These are phyloP conservation scores for Celastrina argiolus DNA, from an alignment of 2,888 invertebrate genomes.

Conservation along the genomic window DNA sequence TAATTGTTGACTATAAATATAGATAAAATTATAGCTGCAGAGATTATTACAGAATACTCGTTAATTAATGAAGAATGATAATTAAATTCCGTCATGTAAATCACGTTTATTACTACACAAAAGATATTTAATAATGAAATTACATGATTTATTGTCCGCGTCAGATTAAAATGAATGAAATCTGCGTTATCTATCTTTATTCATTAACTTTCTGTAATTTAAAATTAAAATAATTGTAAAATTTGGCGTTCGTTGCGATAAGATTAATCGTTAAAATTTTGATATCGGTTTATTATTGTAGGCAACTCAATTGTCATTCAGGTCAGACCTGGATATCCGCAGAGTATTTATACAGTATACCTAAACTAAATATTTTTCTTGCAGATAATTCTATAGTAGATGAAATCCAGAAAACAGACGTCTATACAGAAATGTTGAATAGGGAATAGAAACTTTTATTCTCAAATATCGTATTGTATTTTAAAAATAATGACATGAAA, in stretches of 20 bases:
- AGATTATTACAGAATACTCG: not conserved
- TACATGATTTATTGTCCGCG: conserved; percentile 31
- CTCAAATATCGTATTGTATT: not conserved
- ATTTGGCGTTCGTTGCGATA: not conserved
- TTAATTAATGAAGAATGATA: conserved; percentile 17
- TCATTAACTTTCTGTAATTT: conserved; percentile 23
- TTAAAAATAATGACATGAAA: not conserved
- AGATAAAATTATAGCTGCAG: not conserved
- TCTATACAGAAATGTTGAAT: not conserved
- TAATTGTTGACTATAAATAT: not conserved
- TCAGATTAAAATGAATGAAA: conserved; percentile 30
- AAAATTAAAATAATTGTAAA: conserved; percentile 18
- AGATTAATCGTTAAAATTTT: conserved; percentile 10
- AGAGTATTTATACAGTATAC: too few species aligned
- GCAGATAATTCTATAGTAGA: too few species aligned
- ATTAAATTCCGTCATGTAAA: conserved; percentile 26
- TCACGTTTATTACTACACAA: conserved; percentile 31
- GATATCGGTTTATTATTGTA: not conserved
- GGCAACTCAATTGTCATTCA: not conserved
- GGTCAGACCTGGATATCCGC: not conserved
- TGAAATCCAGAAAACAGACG: not conserved
- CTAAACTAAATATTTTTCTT: too few species aligned
- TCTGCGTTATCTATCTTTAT: conserved; percentile 27
- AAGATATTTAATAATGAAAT: conserved; percentile 31
- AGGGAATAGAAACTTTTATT: not conserved